A percentile compares a stretch with the other conserved stretches of the same genome.
Evolutionary conservation across 2,113 vertebrate species (phyloP).

Genomic region (Egretta garzetta): DNA sequence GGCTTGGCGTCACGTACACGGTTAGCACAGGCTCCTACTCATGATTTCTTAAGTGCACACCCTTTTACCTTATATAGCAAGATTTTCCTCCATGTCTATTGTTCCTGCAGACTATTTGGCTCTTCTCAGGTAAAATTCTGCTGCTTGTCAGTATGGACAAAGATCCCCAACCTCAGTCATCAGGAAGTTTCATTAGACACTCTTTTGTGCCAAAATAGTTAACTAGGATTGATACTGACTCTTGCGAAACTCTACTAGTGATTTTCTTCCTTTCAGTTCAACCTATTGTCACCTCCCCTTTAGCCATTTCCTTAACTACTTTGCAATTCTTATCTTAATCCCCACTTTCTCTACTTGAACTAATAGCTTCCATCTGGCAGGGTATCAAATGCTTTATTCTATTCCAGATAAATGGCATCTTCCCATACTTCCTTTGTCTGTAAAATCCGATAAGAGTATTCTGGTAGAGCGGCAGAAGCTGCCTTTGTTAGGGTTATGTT

Average conservation of each 20-base stretch:
- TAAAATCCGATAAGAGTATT: conserved; percentile 48
- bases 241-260: conserved; percentile 2
- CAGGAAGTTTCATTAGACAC: background rate
- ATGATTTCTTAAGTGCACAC: background rate
- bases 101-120: background rate
- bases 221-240: background rate
- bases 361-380: conserved; percentile 58
- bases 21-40: background rate
- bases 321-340: conserved; percentile 64
- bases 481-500: conserved; percentile 6
- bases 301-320: conserved; percentile 41
- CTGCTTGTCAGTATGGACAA: background rate
- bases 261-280: conserved; percentile 37
- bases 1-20: background rate
- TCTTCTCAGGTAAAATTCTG: background rate
- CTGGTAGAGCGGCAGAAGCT: conserved; percentile 28
- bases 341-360: conserved; percentile 57
- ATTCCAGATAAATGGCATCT: conserved; percentile 51
- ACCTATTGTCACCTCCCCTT: conserved; percentile 32
- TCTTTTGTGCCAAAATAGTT: background rate
- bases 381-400: conserved; percentile 39
- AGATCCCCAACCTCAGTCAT: background rate
- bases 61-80: background rate
- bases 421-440: conserved; percentile 47
- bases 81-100: background rate